Evolutionary conservation across 2,888 invertebrate species (phyloP), one percentile per base, ranked within the genome.

Genomic region (Catocala sponsa): DNA sequence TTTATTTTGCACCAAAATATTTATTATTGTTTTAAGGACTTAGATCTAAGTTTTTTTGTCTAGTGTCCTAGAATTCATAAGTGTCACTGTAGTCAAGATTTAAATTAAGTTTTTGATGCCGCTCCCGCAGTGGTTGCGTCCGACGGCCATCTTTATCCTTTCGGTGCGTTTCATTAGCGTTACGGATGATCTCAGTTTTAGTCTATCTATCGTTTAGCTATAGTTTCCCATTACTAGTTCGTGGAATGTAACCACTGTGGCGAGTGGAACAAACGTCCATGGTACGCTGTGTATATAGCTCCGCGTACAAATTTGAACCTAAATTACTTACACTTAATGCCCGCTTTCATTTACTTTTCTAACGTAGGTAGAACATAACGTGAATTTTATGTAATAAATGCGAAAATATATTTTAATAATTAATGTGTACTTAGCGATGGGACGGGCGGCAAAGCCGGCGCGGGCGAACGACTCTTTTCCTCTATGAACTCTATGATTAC

Each of bases 371-470:
- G 94, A 91, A 87, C 92, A 91, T 93, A 93, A 94, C 94, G 92
- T 94, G 91, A 94, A 94, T 94, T 94, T 93, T 94, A 92, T 94
- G 92, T 94, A 94, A 94, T 93, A 92, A 94, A 93, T 92, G 94
- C 93, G 91, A 90, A 92, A 91, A 93, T 94, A 94, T 94, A 94
- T 94, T 94, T 94, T 94, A 94, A 93, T 94, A 94, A 94, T 93
- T 91, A 94, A 89, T 91, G 91, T 94, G 94, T 94, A 94, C 89
- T 93, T 92, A 92, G 93, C 91, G 82, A 88, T 86, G 92, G 91
- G 87, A 91, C 88, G 87, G 88, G 90, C 90, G 92, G 92, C 92
- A 85, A 86, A 91, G 93, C 93, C 92, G 92, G 87, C 89, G 93
- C 91, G 92, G 92, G 94, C 87, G 92, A 88, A 89, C 87, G 82